Evolutionary conservation across 2,888 invertebrate genomes (phyloP).

Genomic region (Cephus pulcher): DNA sequence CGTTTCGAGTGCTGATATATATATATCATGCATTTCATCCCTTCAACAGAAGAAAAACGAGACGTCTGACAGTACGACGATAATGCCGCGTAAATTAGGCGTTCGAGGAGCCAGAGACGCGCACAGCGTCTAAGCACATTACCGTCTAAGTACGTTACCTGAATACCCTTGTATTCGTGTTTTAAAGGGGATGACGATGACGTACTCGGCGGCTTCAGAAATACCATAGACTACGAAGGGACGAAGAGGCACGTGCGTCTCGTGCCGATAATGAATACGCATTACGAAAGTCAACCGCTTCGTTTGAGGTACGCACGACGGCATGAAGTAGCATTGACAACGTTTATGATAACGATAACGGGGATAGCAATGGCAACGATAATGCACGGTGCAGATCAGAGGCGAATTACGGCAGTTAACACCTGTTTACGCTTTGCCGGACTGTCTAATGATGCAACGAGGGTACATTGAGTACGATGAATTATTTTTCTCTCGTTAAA

Average conservation of each 20-base stretch:
- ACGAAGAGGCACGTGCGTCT: background rate
- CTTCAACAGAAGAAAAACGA: background rate
- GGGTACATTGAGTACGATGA: background rate
- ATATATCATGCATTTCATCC: background rate
- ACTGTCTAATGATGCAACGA: background rate
- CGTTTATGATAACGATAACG: background rate
- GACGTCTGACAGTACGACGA: background rate
- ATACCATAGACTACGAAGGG: background rate
- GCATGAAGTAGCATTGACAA: no score
- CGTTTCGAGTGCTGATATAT: background rate
- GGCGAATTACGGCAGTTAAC: background rate
- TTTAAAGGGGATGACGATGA: conserved; percentile 2
- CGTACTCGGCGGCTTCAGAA: background rate
- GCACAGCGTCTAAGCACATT: conserved; percentile 6
- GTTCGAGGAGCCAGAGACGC: background rate
- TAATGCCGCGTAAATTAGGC: conserved; percentile 11
- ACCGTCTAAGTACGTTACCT: conserved; percentile 5
- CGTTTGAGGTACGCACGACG: background rate
- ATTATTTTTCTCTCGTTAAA: background rate
- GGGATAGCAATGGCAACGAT: background rate
- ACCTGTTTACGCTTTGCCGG: background rate
- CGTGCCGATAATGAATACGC: background rate
- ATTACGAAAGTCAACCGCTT: background rate
- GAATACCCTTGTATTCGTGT: background rate
- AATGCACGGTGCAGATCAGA: background rate